Base-by-base conservation (phyloP, 2,888 invertebrate genomes). In the Leptinotarsa peninsularis region DNA sequence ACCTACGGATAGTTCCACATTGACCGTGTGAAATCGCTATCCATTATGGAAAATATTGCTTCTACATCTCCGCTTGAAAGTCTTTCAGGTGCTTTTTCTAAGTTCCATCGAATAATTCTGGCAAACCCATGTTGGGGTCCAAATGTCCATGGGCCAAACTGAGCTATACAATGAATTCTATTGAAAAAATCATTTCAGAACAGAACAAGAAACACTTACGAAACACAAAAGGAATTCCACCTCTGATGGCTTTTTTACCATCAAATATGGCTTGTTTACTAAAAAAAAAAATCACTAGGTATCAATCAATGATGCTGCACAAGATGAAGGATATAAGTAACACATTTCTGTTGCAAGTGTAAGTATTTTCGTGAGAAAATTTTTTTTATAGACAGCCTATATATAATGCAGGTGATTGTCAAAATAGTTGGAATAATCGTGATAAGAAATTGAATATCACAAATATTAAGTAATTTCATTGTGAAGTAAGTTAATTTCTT, bases 91-190 rank as follows among this genome's bases (percentile, higher is more conserved):
- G 94, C 93, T 87, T 96, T 94, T 89, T 96, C 96, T 82, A 97
- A 91, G 84, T 94, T 94, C 98, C 98, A 98, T 85, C 95, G 93
- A 76, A 95, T 93, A 86, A 97, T 95, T 86, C 98, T 92, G 72
- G 97, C 98, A 91, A 98, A 98, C 73, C 98, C 98, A 90, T 98
- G 98, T 86, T 97, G 97, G 4, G 98, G 98, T 5, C 98, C 98
- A 89, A 94, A 95, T 79, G 94, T 93, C 98, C 98, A 98, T 82
- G 95, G 93, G 74, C 98, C 98, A 89, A 98, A 98, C 91, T 97
- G 96, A 83, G 98, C 98, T 98, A 90, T 15, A 43, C 10, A 89
- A 73, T 58, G 60, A 58, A 67, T 72, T 63, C 21, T 63, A 63
- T 43, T 63, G 17, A 73, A 27, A 63, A 13, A 67, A 68, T 72